These are phyloP conservation scores for Tetramorium simillimum DNA, from an alignment of 1,140 invertebrate species.

Conservation along the genomic window DNA sequence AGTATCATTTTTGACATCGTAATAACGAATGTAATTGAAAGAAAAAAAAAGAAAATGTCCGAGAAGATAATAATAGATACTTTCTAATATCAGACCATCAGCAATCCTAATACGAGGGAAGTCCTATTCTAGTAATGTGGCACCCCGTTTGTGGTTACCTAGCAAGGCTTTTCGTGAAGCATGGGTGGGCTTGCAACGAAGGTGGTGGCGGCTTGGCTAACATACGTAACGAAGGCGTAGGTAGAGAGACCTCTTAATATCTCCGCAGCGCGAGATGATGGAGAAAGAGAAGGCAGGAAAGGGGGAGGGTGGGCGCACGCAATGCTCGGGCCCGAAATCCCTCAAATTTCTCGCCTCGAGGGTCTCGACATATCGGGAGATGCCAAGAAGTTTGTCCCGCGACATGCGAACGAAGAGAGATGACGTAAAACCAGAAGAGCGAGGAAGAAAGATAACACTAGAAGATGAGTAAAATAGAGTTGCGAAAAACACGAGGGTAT, in stretches of 20 bases:
- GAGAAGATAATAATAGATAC: not conserved
- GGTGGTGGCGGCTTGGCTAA: conserved; percentile 41
- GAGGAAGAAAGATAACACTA: not conserved
- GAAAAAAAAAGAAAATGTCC: not conserved
- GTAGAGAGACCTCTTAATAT: conserved; percentile 70
- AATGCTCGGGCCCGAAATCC: conserved; percentile 56
- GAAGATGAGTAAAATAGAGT: not conserved
- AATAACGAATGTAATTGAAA: not conserved
- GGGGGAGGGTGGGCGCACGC: conserved; percentile 54
- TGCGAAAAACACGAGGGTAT: not conserved
- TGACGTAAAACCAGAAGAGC: not conserved
- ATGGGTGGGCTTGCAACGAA: conserved; percentile 67
- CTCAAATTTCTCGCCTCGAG: conserved; percentile 69
- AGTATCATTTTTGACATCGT: not conserved
- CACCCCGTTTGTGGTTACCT: conserved; percentile 6
- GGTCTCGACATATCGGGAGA: conserved; percentile 34
- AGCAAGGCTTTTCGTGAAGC: conserved; percentile 60
- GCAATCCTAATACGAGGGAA: not conserved
- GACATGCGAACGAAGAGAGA: not conserved
- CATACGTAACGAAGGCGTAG: conserved; percentile 66
- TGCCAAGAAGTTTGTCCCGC: conserved; percentile 57
- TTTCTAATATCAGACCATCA: conserved; percentile 8
- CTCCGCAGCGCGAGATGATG: not conserved
- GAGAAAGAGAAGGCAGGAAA: not conserved
- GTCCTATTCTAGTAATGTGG: not conserved